Evolutionary conservation across 1,140 invertebrate species (phyloP), one percentile per base, ranked within the genome.

Genomic region (Cepaea nemoralis): DNA sequence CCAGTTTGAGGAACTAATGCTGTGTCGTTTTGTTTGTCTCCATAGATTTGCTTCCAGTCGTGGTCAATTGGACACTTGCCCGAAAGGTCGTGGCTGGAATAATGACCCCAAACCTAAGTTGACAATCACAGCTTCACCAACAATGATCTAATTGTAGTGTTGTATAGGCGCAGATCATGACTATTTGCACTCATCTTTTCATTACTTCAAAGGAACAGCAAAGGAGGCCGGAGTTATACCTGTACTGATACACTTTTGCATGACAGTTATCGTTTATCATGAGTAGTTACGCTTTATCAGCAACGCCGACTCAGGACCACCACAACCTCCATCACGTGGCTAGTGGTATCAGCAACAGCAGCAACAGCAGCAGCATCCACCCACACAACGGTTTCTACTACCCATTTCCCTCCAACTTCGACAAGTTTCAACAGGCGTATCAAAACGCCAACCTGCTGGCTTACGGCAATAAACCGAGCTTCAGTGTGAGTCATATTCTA

Each of bases 201-300:
- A n/a, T n/a, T n/a, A n/a, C n/a, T n/a, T n/a, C n/a, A n/a, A n/a
- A n/a, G n/a, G n/a, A n/a, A n/a, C n/a, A n/a, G n/a, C n/a, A n/a
- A n/a, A n/a, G n/a, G n/a, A n/a, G n/a, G n/a, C n/a, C n/a, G n/a
- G n/a, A n/a, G n/a, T n/a, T n/a, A n/a, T n/a, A n/a, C n/a, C n/a
- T 45, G 42, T 16, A 45, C 8, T 45, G 42, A 45, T 6, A 45
- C 8, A 45, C 42, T 10, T 45, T 55, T 55, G 22, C 50, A 55
- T 55, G 50, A 69, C 31, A 42, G 35, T 19, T 10, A 70, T 27
- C 22, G 10, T 3, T 70, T 45, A 74, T 45, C 27, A 74, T 74
- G 71, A 50, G 42, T 42, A 73, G 71, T 48, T 74, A 48, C 71
- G 71, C 71, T 8, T 24, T 74, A 33, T 45, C 71, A 22, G 71